Conservation (phyloP, 2,797 vertebrate genomes). For the Holocentrus rufus region DNA sequence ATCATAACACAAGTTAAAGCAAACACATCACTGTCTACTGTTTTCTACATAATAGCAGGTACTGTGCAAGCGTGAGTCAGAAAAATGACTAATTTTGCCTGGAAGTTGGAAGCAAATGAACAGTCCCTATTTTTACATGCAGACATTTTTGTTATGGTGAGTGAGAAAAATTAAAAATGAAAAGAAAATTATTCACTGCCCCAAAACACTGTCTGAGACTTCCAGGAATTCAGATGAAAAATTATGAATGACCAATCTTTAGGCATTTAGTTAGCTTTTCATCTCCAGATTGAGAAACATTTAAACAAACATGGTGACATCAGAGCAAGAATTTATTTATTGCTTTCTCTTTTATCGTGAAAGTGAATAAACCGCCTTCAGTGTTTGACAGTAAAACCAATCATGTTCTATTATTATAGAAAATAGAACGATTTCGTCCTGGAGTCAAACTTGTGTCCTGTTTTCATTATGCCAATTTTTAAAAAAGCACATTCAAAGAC, state of each 20-base stretch:
- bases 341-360: constrained; percentile 49
- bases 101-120: constrained; percentile 29
- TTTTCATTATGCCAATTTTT: too few species aligned
- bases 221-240: constrained; percentile 27
- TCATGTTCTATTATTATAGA: constrained; percentile 24
- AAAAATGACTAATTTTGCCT: not conserved
- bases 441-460: constrained; percentile 22
- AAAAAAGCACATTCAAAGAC: too few species aligned
- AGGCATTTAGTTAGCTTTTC: constrained; percentile 48
- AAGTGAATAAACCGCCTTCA: constrained; percentile 26
- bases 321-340: constrained; percentile 30
- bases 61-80: constrained; percentile 10
- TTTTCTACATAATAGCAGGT: constrained; percentile 31
- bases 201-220: not conserved
- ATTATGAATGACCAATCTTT: constrained; percentile 26
- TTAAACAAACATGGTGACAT: constrained; percentile 46
- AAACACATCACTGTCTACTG: constrained; percentile 15
- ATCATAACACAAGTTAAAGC: constrained; percentile 31
- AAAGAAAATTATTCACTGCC: not conserved
- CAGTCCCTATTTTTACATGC: not conserved
- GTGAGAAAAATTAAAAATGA: too few species aligned
- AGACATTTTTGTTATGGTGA: not conserved
- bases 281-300: constrained; percentile 34
- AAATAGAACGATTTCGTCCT: constrained; percentile 29
- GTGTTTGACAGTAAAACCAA: not conserved